Base-by-base conservation (phyloP, 1,140 invertebrate species). In the Lineus longissimus region DNA sequence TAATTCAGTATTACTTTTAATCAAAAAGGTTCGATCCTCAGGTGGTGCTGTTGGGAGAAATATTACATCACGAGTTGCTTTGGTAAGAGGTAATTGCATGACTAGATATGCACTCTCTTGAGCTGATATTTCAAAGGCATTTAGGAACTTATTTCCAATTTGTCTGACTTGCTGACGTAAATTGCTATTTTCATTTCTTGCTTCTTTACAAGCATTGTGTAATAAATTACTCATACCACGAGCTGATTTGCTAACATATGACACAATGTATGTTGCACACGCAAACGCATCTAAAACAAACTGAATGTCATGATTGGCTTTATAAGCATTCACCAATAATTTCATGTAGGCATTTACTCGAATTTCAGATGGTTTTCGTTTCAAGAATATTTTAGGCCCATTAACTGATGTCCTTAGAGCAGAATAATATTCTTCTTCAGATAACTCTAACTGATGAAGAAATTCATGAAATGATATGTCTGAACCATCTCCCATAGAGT, bases 281-380 rank as follows among this genome's bases (percentile, higher is more conserved):
- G 47, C 30, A 56, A 58, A 68, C 13, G 66, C 51, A 55, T 68
- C 66, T 9, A 47, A 25, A 7, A 66, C 31, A 43, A 17, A 66
- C 40, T 68, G 66, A 25, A 68, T 64, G 45, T 65, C 60, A 40
- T 58, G 57, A 31, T 68, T 69, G 36, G 64, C 67, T 55, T 63
- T 43, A 64, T 61, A 66, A 41, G 55, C 45, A 22, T 25, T 27
- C n/a, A 51, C 23, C 4, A 64, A 51, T 41, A 30, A n/a, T 30
- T 22, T n/a, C 36, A 58, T 65, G 41, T 65, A 68, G 2, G 36
- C 33, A 40, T 65, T 61, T 31, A 62, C 58, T 19, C 66, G 1
- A 13, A 56, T 4, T 29, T 67, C 66, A 47, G 15, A 43, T 4
- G 31, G 23, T 22, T 47, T 23, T 41, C 66, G 29, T 62, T 62